These are phyloP conservation scores for Grallaria varia DNA, from an alignment of 2,113 vertebrate genomes.

Conservation along the genomic window DNA sequence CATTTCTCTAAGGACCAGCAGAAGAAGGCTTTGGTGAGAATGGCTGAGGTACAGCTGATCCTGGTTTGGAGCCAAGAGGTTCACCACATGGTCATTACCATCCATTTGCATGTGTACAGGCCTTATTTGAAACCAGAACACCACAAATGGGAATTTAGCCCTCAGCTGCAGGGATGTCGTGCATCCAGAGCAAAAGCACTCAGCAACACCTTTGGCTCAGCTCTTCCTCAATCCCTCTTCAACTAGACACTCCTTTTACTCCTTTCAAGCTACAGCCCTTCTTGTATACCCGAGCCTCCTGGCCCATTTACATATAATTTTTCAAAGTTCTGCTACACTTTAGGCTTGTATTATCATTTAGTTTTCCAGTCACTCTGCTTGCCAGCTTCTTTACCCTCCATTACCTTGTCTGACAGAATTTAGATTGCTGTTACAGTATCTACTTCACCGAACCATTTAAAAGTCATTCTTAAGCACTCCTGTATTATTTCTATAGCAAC, in stretches of 20 bases:
- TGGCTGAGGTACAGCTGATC: background rate
- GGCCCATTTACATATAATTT: background rate
- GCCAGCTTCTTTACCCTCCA: slow-evolving; percentile 7
- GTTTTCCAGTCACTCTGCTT: slow-evolving; percentile 20
- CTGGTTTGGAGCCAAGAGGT: background rate
- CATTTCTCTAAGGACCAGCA: background rate
- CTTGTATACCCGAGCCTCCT: background rate
- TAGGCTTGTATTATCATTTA: slow-evolving; percentile 32
- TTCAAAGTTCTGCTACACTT: background rate
- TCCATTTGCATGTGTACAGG: background rate
- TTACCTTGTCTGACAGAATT: slow-evolving; percentile 44
- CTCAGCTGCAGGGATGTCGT: background rate
- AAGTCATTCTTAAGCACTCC: slow-evolving; percentile 39
- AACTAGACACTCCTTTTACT: background rate
- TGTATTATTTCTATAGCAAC: slow-evolving; percentile 2
- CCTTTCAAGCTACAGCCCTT: background rate
- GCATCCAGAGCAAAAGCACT: background rate
- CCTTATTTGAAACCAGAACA: background rate
- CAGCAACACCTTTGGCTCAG: background rate
- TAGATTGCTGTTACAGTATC: slow-evolving; percentile 25
- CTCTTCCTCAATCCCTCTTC: background rate
- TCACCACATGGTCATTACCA: background rate
- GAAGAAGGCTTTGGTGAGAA: background rate
- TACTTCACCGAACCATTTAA: slow-evolving; percentile 16
- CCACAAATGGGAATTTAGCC: background rate